A percentile compares a stretch with the other conserved stretches of the same genome.
These are phyloP conservation scores for Notechis scutatus DNA, from an alignment of 2,113 vertebrate species.

Conservation along the genomic window DNA sequence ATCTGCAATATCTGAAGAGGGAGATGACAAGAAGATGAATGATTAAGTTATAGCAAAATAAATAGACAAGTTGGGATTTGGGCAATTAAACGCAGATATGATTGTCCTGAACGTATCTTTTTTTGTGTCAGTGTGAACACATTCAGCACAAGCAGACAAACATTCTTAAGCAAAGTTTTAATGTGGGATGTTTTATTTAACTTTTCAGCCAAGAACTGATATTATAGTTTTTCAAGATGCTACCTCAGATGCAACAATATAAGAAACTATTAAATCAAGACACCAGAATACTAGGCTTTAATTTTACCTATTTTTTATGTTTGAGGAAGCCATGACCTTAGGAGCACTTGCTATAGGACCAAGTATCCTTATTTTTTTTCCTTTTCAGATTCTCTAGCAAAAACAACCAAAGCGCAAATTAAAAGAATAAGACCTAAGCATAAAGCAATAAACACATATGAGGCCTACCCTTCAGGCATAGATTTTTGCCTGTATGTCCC, in stretches of 20 bases:
- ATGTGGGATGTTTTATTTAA: neutral
- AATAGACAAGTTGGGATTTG: neutral
- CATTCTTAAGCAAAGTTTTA: neutral
- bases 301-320: slow-evolving; percentile 8
- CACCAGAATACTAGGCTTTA: neutral
- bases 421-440: slow-evolving; percentile 1
- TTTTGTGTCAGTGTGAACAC: neutral
- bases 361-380: neutral
- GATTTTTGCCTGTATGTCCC: slow-evolving; percentile 88
- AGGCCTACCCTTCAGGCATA: slow-evolving; percentile 89
- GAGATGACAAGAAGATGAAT: neutral
- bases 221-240: neutral
- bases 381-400: neutral
- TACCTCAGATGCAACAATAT: neutral
- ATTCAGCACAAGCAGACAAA: neutral
- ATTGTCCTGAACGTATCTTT: neutral
- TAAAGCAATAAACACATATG: slow-evolving; percentile 12
- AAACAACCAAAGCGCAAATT: slow-evolving; percentile 8
- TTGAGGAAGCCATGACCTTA: neutral
- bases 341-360: slow-evolving; percentile 21
- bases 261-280: neutral
- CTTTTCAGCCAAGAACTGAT: neutral
- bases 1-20: neutral
- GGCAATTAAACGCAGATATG: neutral
- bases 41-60: neutral